Evolutionary conservation across 2,888 invertebrate species (phyloP).

Genomic region (Tenthredo mesomela): DNA sequence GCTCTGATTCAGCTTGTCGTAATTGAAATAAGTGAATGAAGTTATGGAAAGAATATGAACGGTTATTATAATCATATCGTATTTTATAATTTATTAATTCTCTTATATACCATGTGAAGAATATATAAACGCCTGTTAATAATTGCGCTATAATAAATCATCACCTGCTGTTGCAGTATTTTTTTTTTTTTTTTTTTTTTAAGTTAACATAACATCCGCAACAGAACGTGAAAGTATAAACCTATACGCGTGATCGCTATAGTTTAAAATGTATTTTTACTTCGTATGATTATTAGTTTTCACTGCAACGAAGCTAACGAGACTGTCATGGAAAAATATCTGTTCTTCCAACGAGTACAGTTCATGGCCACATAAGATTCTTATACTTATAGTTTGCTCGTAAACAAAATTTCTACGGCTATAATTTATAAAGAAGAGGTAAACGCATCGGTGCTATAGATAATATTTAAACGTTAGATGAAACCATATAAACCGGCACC

Average conservation of each 20-base stretch:
- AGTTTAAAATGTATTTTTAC: constrained; percentile 22
- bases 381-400: constrained; percentile 47
- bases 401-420: constrained; percentile 43
- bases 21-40: neutral
- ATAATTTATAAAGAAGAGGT: constrained; percentile 59
- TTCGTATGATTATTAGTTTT: constrained; percentile 17
- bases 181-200: neutral
- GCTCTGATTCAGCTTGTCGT: neutral
- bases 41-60: neutral
- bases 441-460: constrained; percentile 36
- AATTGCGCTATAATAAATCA: constrained; percentile 5
- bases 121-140: neutral
- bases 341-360: neutral
- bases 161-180: neutral
- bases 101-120: neutral
- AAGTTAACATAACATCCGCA: neutral
- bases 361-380: constrained; percentile 11
- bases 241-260: neutral
- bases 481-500: constrained; percentile 11
- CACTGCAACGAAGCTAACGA: neutral
- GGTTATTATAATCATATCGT: neutral
- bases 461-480: neutral
- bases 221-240: neutral
- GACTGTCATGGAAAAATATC: neutral
- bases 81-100: neutral